Evolutionary conservation across 92 coral and sea anemone species (phyloP), one percentile per base, ranked within the genome.

Genomic region (Chrysogorgia sp.): DNA sequence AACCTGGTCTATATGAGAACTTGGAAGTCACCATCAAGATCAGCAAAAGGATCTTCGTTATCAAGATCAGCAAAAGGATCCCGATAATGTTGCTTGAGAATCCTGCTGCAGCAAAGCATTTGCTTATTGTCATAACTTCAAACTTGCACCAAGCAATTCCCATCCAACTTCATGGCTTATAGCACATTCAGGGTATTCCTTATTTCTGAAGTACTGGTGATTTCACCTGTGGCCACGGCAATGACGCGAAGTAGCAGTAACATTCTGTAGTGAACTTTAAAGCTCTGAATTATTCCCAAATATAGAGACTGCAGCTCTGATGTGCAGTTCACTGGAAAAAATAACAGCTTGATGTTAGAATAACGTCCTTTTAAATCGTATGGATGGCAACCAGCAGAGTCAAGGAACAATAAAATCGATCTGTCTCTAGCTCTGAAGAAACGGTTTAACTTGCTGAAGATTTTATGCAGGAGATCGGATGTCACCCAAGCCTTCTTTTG

Each of bases 201-300:
- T n/a, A n/a, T n/a, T n/a, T n/a, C n/a, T n/a, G n/a, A n/a, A n/a
- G n/a, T n/a, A n/a, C n/a, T n/a, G n/a, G n/a, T n/a, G n/a, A n/a
- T n/a, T n/a, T n/a, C n/a, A n/a, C n/a, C n/a, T n/a, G n/a, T n/a
- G n/a, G n/a, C n/a, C n/a, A n/a, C n/a, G n/a, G n/a, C n/a, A n/a
- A n/a, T n/a, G n/a, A n/a, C n/a, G n/a, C n/a, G n/a, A n/a, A n/a
- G n/a, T n/a, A n/a, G n/a, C n/a, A n/a, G n/a, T n/a, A n/a, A n/a
- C n/a, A n/a, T n/a, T 62, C 67, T 74, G 67, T 82, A 74, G 47
- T 60, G 87, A 67, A 83, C 83, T 83, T 83, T 69, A 61, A 67
- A 76, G 83, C 76, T 83, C 67, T 75, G 82, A 40, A 83, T 75
- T 47, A 74, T 74, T 83, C 86, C 86, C 82, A 83, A 58, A 55